phyloP scores from a whole-genome alignment of 2,797 vertebrate genomes.

The Tachyglossus aculeatus region DNA sequence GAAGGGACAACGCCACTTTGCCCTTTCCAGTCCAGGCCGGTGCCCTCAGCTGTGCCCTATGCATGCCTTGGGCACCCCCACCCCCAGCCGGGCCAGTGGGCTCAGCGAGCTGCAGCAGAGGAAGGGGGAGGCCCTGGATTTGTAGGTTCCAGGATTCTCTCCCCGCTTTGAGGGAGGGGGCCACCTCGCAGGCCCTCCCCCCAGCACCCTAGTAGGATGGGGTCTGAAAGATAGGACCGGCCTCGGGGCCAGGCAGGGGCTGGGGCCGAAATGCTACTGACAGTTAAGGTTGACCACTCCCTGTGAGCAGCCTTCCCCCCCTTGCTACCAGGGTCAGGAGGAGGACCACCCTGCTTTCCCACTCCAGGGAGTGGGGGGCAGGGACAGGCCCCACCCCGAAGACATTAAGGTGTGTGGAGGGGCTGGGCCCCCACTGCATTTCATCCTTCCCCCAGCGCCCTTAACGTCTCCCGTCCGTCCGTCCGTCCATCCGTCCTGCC shows the following conservation, averaged over 20 bases:
- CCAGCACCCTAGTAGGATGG: not conserved
- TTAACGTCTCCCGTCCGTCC: no score
- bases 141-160: not conserved
- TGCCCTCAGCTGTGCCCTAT: conserved; percentile 24
- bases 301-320: no score
- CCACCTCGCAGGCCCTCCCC: no score
- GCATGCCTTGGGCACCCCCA: conserved; percentile 39
- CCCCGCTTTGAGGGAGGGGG: no score
- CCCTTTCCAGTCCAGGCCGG: conserved; percentile 17
- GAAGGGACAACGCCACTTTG: conserved; percentile 11
- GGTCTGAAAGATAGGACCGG: not conserved
- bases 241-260: not conserved
- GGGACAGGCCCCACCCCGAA: conserved; percentile 18
- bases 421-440: no score
- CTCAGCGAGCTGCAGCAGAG: not conserved
- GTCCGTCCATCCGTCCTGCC: no score
- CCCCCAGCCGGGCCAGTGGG: conserved; percentile 14
- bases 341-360: not conserved
- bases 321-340: not conserved
- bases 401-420: not conserved
- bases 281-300: no score
- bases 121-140: not conserved
- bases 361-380: not conserved
- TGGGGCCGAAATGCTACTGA: not conserved
- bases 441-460: no score